phyloP scores from a whole-genome alignment of 2,113 vertebrate genomes.

The Paedocypris sp. region DNA sequence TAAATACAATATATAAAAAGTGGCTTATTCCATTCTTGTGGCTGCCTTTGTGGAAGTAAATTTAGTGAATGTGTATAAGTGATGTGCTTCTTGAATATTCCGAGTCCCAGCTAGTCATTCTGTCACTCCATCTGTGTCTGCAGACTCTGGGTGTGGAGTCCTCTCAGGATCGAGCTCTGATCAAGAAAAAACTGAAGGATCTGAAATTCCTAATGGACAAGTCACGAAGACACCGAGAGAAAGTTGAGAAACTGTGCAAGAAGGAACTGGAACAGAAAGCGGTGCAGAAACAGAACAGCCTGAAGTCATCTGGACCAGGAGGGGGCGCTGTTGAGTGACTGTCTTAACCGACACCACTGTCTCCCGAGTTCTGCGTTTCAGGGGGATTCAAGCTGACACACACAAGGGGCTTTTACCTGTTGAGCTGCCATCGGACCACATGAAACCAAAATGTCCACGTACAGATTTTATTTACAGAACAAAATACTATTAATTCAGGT shows the following conservation, averaged over 20 bases:
- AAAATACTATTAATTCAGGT: background rate
- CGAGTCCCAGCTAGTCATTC: background rate
- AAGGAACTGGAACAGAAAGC: constrained; percentile 74
- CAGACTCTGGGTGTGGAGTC: constrained; percentile 79
- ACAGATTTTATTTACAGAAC: constrained; percentile 6
- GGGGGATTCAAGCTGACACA: background rate
- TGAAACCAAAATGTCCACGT: constrained; percentile 26
- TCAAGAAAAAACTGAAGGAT: constrained; percentile 94
- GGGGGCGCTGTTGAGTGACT: constrained; percentile 42
- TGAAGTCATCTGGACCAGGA: constrained; percentile 47
- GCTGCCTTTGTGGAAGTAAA: too few species aligned
- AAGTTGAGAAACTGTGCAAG: constrained; percentile 75
- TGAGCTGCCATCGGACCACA: constrained; percentile 30
- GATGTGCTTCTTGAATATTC: background rate
- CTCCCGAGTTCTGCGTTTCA: constrained; percentile 5
- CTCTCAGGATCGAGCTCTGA: constrained; percentile 75
- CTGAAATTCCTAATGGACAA: constrained; percentile 81
- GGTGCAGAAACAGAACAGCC: constrained; percentile 50
- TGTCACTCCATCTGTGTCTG: background rate
- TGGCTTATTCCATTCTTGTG: too few species aligned
- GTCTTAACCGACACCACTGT: background rate
- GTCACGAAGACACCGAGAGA: constrained; percentile 75
- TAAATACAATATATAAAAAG: too few species aligned
- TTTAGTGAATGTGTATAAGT: too few species aligned
- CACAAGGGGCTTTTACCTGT: constrained; percentile 15